Conservation (phyloP, 2,113 vertebrate genomes). For the Cottus gobio region DNA sequence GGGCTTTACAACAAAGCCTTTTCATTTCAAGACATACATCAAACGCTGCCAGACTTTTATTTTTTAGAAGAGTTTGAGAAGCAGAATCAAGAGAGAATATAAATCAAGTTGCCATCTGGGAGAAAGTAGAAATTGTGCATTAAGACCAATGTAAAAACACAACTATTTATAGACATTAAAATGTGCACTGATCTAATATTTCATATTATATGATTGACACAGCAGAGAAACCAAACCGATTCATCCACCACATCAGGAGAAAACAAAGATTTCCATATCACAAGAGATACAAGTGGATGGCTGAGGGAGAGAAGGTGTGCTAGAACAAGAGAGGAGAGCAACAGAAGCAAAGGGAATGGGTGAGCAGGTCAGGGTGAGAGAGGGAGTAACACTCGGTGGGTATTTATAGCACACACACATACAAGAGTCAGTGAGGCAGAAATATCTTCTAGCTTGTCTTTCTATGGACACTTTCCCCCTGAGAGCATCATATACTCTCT, state of each 20-base stretch:
- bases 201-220: neutral
- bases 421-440: conserved; percentile 66
- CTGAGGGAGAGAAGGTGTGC: conserved; percentile 4
- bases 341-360: conserved; percentile 29
- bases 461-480: conserved; percentile 60
- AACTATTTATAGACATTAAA: neutral
- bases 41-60: conserved; percentile 11
- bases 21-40: conserved; percentile 12
- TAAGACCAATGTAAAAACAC: neutral
- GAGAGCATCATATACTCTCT: conserved; percentile 53
- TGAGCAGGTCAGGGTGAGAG: conserved; percentile 48
- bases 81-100: neutral
- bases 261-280: conserved; percentile 11
- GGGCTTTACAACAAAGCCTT: conserved; percentile 4
- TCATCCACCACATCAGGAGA: neutral
- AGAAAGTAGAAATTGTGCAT: neutral
- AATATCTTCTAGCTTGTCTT: conserved; percentile 63
- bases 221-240: conserved; percentile 10
- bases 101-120: neutral
- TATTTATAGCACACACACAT: conserved; percentile 71
- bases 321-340: neutral
- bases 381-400: conserved; percentile 61
- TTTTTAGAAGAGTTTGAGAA: conserved; percentile 1
- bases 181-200: neutral
- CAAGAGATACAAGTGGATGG: conserved; percentile 15